Conservation (phyloP, 1,140 invertebrate species). For the Hormaphis cornu region DNA sequence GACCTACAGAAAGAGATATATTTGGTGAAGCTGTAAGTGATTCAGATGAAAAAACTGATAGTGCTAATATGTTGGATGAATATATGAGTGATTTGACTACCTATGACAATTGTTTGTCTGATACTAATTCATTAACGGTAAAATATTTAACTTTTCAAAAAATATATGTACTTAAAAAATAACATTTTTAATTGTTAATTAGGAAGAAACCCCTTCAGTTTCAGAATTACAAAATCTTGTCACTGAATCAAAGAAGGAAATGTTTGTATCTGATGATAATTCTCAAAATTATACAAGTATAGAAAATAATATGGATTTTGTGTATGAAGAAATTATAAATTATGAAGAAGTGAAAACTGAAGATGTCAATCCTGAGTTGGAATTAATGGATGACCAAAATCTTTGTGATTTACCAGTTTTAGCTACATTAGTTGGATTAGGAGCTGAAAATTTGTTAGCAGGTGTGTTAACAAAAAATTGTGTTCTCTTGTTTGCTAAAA, state of each 20-base stretch:
- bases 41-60: slow-evolving; percentile 62
- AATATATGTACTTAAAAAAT: background rate
- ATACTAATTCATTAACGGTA: slow-evolving; percentile 57
- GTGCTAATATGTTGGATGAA: slow-evolving; percentile 62
- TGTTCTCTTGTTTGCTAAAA: too few relatives aligned
- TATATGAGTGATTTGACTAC: slow-evolving; percentile 65
- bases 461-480: background rate
- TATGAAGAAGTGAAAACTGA: slow-evolving; percentile 17
- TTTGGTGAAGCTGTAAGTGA: slow-evolving; percentile 81
- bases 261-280: slow-evolving; percentile 44
- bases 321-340: slow-evolving; percentile 10
- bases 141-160: background rate
- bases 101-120: slow-evolving; percentile 64
- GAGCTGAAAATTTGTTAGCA: slow-evolving; percentile 5
- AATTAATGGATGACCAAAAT: slow-evolving; percentile 20
- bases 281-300: background rate
- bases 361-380: slow-evolving; percentile 20
- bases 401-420: slow-evolving; percentile 5
- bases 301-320: background rate
- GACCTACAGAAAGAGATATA: slow-evolving; percentile 65
- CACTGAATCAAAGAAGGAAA: slow-evolving; percentile 50
- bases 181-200: background rate
- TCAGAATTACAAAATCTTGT: slow-evolving; percentile 40
- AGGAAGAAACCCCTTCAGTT: slow-evolving; percentile 7
- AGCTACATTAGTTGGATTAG: slow-evolving; percentile 25